Evolutionary conservation across 2,113 vertebrate genomes (phyloP).

Genomic region (Pachypanchax playfairii): DNA sequence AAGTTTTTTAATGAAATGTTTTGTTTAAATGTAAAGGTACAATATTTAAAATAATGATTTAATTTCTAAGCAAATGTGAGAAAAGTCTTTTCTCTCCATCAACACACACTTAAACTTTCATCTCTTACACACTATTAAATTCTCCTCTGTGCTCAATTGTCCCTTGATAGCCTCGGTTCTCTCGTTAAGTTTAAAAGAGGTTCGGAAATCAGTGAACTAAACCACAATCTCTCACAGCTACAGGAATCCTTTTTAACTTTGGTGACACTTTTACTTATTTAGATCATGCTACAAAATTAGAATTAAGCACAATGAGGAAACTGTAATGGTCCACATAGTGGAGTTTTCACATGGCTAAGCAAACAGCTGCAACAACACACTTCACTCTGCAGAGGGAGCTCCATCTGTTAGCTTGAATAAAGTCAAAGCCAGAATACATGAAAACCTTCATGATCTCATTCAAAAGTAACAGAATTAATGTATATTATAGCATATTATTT

Average conservation of each 20-base stretch:
- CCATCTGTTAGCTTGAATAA: constrained; percentile 16
- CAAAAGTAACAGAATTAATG: too few relatives aligned
- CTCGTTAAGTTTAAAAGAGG: constrained; percentile 45
- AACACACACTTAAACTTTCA: constrained; percentile 26
- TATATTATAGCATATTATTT: too few relatives aligned
- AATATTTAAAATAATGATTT: constrained; percentile 5
- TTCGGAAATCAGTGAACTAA: constrained; percentile 54
- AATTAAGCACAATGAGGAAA: neutral
- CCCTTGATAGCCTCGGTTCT: constrained; percentile 46
- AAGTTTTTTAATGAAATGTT: too few relatives aligned
- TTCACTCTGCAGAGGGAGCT: constrained; percentile 50
- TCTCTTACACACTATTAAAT: constrained; percentile 19
- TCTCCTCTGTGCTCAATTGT: constrained; percentile 30
- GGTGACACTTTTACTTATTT: constrained; percentile 32
- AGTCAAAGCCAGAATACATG: neutral
- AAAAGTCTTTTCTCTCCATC: constrained; percentile 10
- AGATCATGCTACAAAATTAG: neutral
- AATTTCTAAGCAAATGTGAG: neutral
- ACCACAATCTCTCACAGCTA: constrained; percentile 48
- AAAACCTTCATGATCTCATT: too few relatives aligned
- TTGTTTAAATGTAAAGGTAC: neutral
- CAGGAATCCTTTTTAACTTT: constrained; percentile 50
- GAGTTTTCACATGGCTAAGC: neutral
- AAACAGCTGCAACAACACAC: constrained; percentile 4
- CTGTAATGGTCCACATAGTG: neutral